Conservation (phyloP, 2,797 vertebrate species). For the Orientallactaga sibirica region DNA sequence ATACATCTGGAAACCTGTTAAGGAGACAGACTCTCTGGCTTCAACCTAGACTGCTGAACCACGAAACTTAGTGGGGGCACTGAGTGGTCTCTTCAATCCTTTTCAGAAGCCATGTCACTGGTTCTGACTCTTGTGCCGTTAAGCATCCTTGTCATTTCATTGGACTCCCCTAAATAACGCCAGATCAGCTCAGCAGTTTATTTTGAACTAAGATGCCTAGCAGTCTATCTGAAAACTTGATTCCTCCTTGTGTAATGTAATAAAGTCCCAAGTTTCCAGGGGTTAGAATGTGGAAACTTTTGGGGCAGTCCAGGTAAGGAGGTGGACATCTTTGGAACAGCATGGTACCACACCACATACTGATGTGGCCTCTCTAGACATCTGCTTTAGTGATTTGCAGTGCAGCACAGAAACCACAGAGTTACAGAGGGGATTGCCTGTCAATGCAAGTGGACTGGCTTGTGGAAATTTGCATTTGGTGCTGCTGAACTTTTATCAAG, state of each 20-base stretch:
- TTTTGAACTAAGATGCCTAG: conserved; percentile 20
- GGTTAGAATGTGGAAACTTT: background rate
- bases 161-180: background rate
- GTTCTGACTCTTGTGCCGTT: background rate
- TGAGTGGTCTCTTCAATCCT: background rate
- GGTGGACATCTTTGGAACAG: background rate
- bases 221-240: background rate
- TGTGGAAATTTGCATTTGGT: background rate
- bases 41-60: background rate
- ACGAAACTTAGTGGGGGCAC: background rate
- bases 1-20: background rate
- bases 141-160: background rate
- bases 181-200: background rate
- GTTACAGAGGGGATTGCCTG: background rate
- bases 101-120: background rate
- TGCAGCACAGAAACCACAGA: background rate
- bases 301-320: too few species aligned
- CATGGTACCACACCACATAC: background rate
- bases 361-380: background rate
- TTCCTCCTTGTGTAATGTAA: background rate
- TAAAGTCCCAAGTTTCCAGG: background rate
- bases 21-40: background rate
- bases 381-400: background rate
- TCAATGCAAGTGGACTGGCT: conserved; percentile 2
- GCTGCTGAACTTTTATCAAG: conserved; percentile 15